phyloP scores from a whole-genome alignment of 2,113 vertebrate genomes.

The Osmerus mordax region DNA sequence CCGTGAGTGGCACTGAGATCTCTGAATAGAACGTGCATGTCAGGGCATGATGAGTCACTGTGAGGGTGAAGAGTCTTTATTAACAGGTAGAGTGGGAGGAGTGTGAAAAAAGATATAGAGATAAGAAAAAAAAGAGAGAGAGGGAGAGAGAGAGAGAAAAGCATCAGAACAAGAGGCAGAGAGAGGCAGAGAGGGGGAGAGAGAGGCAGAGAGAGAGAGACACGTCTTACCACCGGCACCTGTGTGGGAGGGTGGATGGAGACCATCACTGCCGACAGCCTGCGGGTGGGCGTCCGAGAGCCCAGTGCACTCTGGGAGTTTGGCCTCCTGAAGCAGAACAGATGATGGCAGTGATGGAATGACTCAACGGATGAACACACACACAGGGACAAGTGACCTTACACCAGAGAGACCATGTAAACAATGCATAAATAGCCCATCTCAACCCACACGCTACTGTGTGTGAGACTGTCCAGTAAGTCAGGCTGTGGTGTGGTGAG shows the following conservation, averaged over 20 bases:
- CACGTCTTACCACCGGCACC: conserved; percentile 58
- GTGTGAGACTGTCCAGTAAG: no score
- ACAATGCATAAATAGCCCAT: no score
- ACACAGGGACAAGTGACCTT: neutral
- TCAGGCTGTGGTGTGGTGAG: no score
- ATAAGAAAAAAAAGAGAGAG: neutral
- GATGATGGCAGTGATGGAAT: neutral
- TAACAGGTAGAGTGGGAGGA: neutral
- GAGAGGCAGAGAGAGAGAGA: conserved; percentile 12
- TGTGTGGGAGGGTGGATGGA: conserved; percentile 61
- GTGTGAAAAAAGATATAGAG: neutral
- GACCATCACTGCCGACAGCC: conserved; percentile 51
- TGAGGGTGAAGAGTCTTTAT: no score
- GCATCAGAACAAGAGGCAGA: neutral
- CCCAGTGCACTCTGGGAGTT: conserved; percentile 45
- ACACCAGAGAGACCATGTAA: neutral
- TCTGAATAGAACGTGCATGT: no score
- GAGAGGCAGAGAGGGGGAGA: no score
- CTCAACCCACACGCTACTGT: no score
- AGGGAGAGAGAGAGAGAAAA: neutral
- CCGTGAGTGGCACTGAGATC: no score
- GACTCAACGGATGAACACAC: conserved; percentile 20
- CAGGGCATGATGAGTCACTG: no score
- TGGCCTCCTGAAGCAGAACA: conserved; percentile 45
- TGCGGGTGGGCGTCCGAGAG: conserved; percentile 62